phyloP scores from a whole-genome alignment of 2,113 vertebrate genomes.

The Galemys pyrenaicus region DNA sequence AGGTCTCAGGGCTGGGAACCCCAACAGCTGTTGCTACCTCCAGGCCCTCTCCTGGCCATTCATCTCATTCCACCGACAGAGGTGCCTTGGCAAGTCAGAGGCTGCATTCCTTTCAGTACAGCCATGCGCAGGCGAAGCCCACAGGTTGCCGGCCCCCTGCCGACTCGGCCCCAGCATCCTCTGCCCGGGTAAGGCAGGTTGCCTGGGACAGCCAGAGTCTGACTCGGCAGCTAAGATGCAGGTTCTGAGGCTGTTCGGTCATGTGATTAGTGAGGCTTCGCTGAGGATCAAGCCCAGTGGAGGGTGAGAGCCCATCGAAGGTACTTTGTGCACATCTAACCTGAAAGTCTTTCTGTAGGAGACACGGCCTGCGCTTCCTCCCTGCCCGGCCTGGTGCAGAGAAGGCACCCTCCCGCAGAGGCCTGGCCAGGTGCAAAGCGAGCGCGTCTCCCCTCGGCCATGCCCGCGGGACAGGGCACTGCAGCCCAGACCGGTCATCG shows the following conservation, averaged over 20 bases:
- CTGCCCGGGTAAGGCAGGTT: background rate
- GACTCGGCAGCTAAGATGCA: background rate
- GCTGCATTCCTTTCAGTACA: background rate
- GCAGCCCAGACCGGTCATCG: background rate
- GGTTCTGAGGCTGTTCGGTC: background rate
- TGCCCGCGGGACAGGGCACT: background rate
- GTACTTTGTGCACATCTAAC: background rate
- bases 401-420: background rate
- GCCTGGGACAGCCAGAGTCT: background rate
- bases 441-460: rapidly evolving
- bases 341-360: background rate
- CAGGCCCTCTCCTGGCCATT: background rate
- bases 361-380: background rate
- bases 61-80: background rate
- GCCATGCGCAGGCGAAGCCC: background rate
- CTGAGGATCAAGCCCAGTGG: background rate
- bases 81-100: background rate
- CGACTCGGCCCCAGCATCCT: background rate
- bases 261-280: background rate
- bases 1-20: background rate
- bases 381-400: background rate
- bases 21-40: background rate
- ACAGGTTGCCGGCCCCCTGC: background rate
- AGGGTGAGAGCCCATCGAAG: background rate
- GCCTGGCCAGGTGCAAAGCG: background rate